Base-by-base conservation (phyloP, 2,888 invertebrate species). In the Dicyrtomina minuta region DNA sequence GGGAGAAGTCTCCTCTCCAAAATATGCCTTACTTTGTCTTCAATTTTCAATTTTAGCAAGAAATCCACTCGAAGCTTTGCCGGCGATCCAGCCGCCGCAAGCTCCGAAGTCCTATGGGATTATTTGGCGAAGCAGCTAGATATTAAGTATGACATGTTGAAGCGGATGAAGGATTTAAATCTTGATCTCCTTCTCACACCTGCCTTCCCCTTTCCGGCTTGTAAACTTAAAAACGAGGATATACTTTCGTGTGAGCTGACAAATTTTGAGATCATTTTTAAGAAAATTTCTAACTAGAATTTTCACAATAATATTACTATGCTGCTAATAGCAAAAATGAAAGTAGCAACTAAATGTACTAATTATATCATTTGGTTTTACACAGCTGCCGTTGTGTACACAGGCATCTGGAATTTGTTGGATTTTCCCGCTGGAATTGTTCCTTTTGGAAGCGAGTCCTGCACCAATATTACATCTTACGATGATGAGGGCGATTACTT, bases 381-480 rank as follows among this genome's bases (percentile, higher is more conserved):
- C 26, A 8, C 17, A 62, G 62, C 20, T 13, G 51, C 49, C 8
- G 27, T 15, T 10, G 22, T 15, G 5, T 80, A 79, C 74, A 81
- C 80, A 2, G 72, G 44, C 22, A 33, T 46, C n/a, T 70, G 55
- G 53, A 70, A 70, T 46, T 33, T 66, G 15, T 51, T 70, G 1
- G 71, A 72, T 27, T 71, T 69, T 49, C 73, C 75, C 24, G 72
- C 72, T 27, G 72, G 69, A 15, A 49, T 70, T 22, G 61, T 70
- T 15, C 72, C 71, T 4, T 74, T 74, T 43, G 75, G 75, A 33
- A 59, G 22, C 12, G 75, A 75, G 61, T 60, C 67, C 27, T 71
- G 73, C 22, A 66, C 46, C n/a, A 70, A 72, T 20, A 56, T 74
- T 22, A 67, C 68, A 6, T 39, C 39, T 3, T 75, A 65, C 59